Evolutionary conservation across 2,113 vertebrate species (phyloP).

Genomic region (Oenanthe melanoleuca): DNA sequence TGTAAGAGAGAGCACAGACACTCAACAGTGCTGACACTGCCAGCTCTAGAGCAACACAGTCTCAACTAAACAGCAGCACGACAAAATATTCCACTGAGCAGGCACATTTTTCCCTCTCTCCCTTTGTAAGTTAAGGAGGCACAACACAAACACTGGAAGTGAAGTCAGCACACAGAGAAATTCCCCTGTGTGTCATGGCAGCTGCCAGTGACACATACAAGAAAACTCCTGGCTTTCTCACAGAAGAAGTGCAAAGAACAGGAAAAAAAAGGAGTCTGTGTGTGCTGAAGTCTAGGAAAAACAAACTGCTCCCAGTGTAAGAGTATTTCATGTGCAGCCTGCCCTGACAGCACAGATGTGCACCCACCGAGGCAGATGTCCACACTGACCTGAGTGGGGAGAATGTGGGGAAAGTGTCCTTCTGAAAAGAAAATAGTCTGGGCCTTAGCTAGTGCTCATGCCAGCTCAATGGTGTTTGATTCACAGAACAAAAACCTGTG

Average conservation of each 20-base stretch:
- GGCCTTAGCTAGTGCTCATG: background rate
- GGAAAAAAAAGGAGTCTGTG: background rate
- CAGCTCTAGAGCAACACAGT: background rate
- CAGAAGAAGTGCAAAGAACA: background rate
- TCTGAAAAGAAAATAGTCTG: background rate
- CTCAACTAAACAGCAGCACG: background rate
- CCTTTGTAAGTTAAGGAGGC: rapidly evolving
- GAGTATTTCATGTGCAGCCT: background rate
- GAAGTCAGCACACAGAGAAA: background rate
- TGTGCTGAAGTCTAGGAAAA: background rate
- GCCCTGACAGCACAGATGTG: background rate
- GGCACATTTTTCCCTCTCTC: background rate
- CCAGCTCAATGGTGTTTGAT: background rate
- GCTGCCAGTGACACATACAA: background rate
- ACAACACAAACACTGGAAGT: background rate
- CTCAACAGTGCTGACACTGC: background rate
- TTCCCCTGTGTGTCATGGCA: background rate
- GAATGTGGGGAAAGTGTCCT: rapidly evolving
- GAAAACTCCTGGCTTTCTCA: background rate
- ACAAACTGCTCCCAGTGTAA: background rate
- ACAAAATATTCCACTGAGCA: background rate
- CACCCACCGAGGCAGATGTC: background rate
- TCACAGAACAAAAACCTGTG: background rate
- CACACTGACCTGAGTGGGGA: background rate
- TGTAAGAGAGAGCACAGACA: conserved; percentile 71